phyloP scores from a whole-genome alignment of 2,888 invertebrate genomes.

The Drosophila leonis region DNA sequence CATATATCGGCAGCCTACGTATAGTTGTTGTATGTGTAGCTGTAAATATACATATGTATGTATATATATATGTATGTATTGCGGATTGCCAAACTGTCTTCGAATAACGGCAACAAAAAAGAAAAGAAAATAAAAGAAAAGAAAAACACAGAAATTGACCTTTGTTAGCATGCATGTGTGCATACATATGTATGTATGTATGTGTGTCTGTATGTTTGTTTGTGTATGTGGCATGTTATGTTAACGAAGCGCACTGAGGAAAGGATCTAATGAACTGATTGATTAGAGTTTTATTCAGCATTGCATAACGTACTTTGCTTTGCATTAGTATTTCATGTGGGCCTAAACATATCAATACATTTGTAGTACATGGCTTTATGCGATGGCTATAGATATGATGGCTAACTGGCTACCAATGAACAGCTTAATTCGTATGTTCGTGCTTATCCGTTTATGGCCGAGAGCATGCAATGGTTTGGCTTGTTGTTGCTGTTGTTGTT shows the following conservation, averaged over 20 bases:
- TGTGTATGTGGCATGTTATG: neutral
- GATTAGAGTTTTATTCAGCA: neutral
- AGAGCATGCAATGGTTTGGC: slow-evolving; percentile 45
- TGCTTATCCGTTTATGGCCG: slow-evolving; percentile 54
- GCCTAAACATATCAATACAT: neutral
- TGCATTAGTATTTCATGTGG: neutral
- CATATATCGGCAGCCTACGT: neutral
- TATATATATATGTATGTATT: neutral
- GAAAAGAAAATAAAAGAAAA: neutral
- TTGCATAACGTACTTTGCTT: slow-evolving; percentile 2
- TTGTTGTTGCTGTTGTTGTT: too few relatives aligned
- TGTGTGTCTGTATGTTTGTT: neutral
- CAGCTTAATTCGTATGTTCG: slow-evolving; percentile 52
- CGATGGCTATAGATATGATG: slow-evolving; percentile 11
- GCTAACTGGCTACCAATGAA: slow-evolving; percentile 32
- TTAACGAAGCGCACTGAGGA: neutral
- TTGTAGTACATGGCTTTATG: slow-evolving; percentile 5
- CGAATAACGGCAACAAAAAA: slow-evolving; percentile 4
- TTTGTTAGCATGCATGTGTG: neutral
- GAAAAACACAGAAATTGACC: neutral
- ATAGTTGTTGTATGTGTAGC: neutral
- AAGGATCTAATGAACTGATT: neutral
- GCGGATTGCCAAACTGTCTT: slow-evolving; percentile 12
- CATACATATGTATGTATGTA: neutral
- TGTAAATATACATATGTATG: neutral